Evolutionary conservation across 2,888 invertebrate genomes (phyloP).

Genomic region (Eupeodes latifasciatus): DNA sequence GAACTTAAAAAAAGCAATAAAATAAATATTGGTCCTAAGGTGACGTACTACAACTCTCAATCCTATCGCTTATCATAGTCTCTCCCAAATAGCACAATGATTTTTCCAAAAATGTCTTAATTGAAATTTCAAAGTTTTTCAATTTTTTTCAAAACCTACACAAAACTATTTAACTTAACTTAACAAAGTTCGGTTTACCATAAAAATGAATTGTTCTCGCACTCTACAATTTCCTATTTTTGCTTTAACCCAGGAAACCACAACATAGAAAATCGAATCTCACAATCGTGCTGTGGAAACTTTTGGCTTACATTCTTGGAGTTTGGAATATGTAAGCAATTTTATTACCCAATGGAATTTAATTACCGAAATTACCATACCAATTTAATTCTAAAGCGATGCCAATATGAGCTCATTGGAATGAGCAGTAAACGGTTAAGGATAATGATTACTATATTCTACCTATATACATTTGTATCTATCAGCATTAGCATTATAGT

Average conservation of each 20-base stretch:
- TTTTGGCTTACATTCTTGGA: conserved; percentile 29
- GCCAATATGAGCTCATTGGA: conserved; percentile 22
- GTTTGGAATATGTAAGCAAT: conserved; percentile 9
- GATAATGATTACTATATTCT: neutral
- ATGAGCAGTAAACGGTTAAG: conserved; percentile 1
- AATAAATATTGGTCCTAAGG: too few species aligned
- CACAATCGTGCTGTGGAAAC: conserved; percentile 18
- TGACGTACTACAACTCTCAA: too few species aligned
- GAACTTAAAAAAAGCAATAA: neutral
- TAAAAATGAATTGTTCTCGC: conserved; percentile 38
- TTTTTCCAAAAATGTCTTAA: conserved; percentile 8
- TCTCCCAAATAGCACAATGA: too few species aligned
- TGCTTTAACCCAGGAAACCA: neutral
- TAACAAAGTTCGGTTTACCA: conserved; percentile 29
- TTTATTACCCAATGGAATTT: conserved; percentile 67
- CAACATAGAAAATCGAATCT: conserved; percentile 56
- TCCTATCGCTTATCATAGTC: too few species aligned
- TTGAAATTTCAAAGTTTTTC: conserved; percentile 68
- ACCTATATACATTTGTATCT: neutral
- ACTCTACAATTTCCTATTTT: neutral
- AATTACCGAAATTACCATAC: conserved; percentile 71
- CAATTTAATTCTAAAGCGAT: conserved; percentile 35
- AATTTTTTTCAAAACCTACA: conserved; percentile 46
- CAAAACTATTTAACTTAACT: conserved; percentile 31
- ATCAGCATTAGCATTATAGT: conserved; percentile 1